These are phyloP conservation scores for Pagetopsis macropterus DNA, from an alignment of 2,797 vertebrate species.

Conservation along the genomic window DNA sequence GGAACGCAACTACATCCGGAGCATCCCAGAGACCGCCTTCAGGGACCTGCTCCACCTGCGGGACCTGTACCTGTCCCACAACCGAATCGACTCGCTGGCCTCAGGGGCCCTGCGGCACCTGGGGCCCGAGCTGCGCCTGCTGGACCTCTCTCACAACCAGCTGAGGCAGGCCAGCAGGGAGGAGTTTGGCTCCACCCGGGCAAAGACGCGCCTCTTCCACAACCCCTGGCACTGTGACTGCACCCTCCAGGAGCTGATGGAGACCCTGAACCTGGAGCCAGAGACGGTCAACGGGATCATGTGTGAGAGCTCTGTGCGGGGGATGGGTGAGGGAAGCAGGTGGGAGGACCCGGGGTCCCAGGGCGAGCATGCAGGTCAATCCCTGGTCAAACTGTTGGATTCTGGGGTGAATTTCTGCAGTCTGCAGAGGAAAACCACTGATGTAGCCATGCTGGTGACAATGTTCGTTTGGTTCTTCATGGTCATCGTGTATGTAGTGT, in stretches of 20 bases:
- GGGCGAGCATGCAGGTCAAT: slow-evolving; percentile 79
- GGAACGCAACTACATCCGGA: slow-evolving; percentile 84
- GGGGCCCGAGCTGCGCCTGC: slow-evolving; percentile 78
- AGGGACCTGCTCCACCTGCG: slow-evolving; percentile 77
- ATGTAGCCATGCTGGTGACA: slow-evolving; percentile 84
- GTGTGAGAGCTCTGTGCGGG: slow-evolving; percentile 78
- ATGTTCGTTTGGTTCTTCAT: slow-evolving; percentile 87
- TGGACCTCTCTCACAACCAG: slow-evolving; percentile 85
- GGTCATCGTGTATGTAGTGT: slow-evolving; percentile 84
- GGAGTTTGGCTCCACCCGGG: slow-evolving; percentile 75
- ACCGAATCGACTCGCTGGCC: slow-evolving; percentile 82
- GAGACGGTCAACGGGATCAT: slow-evolving; percentile 76
- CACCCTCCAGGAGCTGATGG: slow-evolving; percentile 83
- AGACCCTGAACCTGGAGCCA: slow-evolving; percentile 80
- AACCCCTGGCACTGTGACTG: slow-evolving; percentile 88
- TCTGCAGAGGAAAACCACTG: slow-evolving; percentile 83
- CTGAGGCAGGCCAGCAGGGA: slow-evolving; percentile 72
- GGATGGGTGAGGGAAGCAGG: slow-evolving; percentile 75
- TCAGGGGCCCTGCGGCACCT: slow-evolving; percentile 80
- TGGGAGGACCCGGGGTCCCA: slow-evolving; percentile 80
- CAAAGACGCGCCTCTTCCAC: slow-evolving; percentile 82
- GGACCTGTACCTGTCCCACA: slow-evolving; percentile 85
- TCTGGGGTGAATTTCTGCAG: slow-evolving; percentile 86
- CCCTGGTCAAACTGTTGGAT: slow-evolving; percentile 80
- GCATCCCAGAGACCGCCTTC: slow-evolving; percentile 80